Evolutionary conservation across 1,140 invertebrate species (phyloP), one percentile per base, ranked within the genome.

Genomic region (Monomorium pharaonis): DNA sequence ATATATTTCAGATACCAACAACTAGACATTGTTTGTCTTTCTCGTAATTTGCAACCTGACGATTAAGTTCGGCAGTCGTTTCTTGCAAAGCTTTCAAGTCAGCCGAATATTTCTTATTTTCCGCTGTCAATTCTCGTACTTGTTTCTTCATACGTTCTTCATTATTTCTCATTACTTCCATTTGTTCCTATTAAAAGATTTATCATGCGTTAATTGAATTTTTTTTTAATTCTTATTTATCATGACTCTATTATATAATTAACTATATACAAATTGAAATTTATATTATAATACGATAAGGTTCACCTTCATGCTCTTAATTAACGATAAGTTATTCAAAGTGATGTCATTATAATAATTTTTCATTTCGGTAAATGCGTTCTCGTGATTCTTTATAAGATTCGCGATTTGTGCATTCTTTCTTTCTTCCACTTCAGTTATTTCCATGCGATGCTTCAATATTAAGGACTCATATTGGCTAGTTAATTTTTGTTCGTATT

Each of bases 281-380:
- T 60, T 37, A 42, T 14, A 58, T 62, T 63, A 62, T n/a, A n/a
- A n/a, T n/a, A 54, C n/a, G n/a, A 6, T 44, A 37, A 6, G 0
- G 1, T 54, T 80, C 12, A 97, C 97, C 95, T 98, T 98, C 49
- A 98, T 94, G 91, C 96, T 97, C 86, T 97, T 97, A 44, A 98
- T 98, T 10, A 98, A 94, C 69, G 96, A 97, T 81, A 99, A 95
- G 94, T 99, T 99, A 93, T 99, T 99, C 0, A 98, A 94, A 1
- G 98, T 98, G 56, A 99, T 98, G 89, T 99, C 98, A 91, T 98
- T 99, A 90, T 99, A 99, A 95, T 99, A 99, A 93, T 97, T 98
- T 94, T 98, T 99, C 92, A 99, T 97, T 92, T 99, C 97, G 60
- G 96, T 96, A 92, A 98, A 98, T 0, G 97, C 97, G 90, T 97